Base-by-base conservation (phyloP, 2,888 invertebrate species). In the Lacanobia wlatinum region DNA sequence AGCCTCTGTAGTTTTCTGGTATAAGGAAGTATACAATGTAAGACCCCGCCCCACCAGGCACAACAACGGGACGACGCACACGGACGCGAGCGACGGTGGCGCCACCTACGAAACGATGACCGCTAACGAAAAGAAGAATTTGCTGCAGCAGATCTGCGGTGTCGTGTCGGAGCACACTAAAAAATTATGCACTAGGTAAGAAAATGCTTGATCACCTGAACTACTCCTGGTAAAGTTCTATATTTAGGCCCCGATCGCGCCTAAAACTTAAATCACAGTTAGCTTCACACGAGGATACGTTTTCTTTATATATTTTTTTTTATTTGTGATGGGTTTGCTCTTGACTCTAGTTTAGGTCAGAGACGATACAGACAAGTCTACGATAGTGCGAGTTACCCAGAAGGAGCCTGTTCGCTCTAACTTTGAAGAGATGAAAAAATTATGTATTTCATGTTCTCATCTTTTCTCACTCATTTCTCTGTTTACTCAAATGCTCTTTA, bases 121-220 rank as follows among this genome's bases (percentile, higher is more conserved):
- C 0, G 92, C 97, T 9, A 97, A 96, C 67, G 97, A 97, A 82
- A 97, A 97, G 90, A 97, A 97, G 83, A 96, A 96, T 48, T 90
- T 97, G 14, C 91, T 97, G 34, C 94, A 96, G 16, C 97, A 97
- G 92, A 97, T 97, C n/a, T 98, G 98, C 88, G 98, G 98, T 1
- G 98, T 98, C 0, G 97, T 98, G 8, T 98, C 98, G 0, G 97
- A 97, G 81, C 97, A 97, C 84, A 98, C 98, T 0, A 97, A 97
- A 89, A 97, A 97, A 86, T 94, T 98, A 87, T 98, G 98, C 87
- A 98, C 97, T 10, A 96, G 97, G 96, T 96, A 84, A 62, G 40
- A 4, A 12, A 7, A 46, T 6, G 1, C 5, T 52, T 52, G 5
- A 1, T 23, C 8, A 46, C 23, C n/a, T 80, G 50, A 12, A 43